phyloP scores from a whole-genome alignment of 1,140 invertebrate genomes.

The Thrips palmi region DNA sequence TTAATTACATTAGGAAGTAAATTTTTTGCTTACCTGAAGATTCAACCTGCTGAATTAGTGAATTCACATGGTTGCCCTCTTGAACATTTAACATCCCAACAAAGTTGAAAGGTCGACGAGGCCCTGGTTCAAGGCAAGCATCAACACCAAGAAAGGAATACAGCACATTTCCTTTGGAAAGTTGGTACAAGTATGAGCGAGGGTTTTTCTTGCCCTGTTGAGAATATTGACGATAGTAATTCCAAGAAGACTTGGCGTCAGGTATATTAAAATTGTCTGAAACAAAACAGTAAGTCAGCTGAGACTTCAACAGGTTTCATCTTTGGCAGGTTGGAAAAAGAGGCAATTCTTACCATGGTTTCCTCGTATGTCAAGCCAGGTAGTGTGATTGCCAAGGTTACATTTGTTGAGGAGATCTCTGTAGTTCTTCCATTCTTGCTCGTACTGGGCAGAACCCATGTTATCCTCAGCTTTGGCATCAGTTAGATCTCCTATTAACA shows the following conservation, averaged over 20 bases:
- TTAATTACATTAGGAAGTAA: not conserved
- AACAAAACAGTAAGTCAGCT: conserved; percentile 25
- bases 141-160: conserved; percentile 74
- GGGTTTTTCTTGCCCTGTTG: conserved; percentile 49
- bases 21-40: conserved; percentile 16
- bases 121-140: conserved; percentile 71
- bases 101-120: conserved; percentile 81
- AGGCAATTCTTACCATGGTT: conserved; percentile 75
- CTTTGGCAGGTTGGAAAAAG: no score
- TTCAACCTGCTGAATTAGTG: conserved; percentile 28
- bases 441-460: conserved; percentile 63
- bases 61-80: conserved; percentile 33
- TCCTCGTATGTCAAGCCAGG: conserved; percentile 82
- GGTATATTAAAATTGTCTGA: conserved; percentile 81
- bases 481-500: conserved; percentile 56
- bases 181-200: conserved; percentile 58
- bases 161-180: conserved; percentile 30
- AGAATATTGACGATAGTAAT: conserved; percentile 67
- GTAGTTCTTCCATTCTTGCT: conserved; percentile 74
- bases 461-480: conserved; percentile 67
- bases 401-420: conserved; percentile 46
- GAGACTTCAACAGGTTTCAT: no score
- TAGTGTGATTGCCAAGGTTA: conserved; percentile 44
- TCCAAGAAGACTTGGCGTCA: conserved; percentile 41
- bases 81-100: conserved; percentile 50